phyloP scores from a whole-genome alignment of 2,113 vertebrate species.

The Pseudorhombus dupliciocellatus region DNA sequence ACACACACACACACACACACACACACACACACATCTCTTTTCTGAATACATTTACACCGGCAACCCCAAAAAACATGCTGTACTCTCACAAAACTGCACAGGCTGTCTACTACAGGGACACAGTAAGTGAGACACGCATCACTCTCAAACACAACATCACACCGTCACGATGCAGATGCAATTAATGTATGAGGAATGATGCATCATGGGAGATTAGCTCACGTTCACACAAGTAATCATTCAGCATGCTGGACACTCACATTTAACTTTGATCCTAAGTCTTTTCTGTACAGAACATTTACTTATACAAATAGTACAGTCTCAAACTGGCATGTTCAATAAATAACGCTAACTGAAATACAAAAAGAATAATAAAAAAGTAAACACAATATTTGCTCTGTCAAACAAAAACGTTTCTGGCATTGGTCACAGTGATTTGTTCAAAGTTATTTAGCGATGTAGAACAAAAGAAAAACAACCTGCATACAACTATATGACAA shows the following conservation, averaged over 20 bases:
- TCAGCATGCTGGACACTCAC: conserved; percentile 83
- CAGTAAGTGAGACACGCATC: conserved; percentile 75
- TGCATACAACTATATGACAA: conserved; percentile 61
- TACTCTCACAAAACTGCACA: conserved; percentile 81
- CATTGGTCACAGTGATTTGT: conserved; percentile 84
- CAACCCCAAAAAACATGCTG: conserved; percentile 78
- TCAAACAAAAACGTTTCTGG: conserved; percentile 70
- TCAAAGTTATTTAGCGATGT: conserved; percentile 70
- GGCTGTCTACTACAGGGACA: conserved; percentile 79
- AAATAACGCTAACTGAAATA: conserved; percentile 72
- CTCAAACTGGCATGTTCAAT: conserved; percentile 74
- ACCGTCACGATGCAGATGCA: conserved; percentile 79
- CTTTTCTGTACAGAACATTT: conserved; percentile 80
- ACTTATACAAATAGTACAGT: conserved; percentile 80
- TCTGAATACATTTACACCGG: conserved; percentile 69
- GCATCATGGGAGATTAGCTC: conserved; percentile 71
- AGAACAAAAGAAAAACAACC: conserved; percentile 64
- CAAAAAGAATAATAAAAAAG: conserved; percentile 70
- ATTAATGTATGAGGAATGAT: conserved; percentile 74
- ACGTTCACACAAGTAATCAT: conserved; percentile 79
- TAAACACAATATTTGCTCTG: conserved; percentile 64
- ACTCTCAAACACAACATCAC: conserved; percentile 80
- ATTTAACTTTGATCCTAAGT: conserved; percentile 69
- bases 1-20: conserved; percentile 16
- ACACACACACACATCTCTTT: conserved; percentile 39